Evolutionary conservation across 2,113 vertebrate genomes (phyloP), one percentile per base, ranked within the genome.

Genomic region (Ahaetulla prasina): DNA sequence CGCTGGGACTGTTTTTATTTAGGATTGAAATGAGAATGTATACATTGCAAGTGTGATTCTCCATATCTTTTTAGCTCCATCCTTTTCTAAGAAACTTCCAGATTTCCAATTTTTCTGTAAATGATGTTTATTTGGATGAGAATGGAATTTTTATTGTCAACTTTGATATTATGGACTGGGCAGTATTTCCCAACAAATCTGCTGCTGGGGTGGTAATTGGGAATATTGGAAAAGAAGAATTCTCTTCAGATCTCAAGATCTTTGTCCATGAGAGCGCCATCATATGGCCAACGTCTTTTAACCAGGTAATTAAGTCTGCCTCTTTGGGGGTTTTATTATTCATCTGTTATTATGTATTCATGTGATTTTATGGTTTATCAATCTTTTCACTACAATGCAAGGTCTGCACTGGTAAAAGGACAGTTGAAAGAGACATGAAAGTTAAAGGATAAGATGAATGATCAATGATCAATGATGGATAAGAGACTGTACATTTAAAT

Each of bases 261-360:
- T 80, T 14, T 20, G 1, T 80, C 2, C 1, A 80, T 9, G 16
- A 80, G 35, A 80, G 2, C 0, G 16, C 68, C 68, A 80, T 80
- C 18, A 9, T 80, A 80, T 80, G 68, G 68, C 68, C n/a, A 39
- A 39, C 16, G 1, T 39, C 35, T 3, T 80, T 80, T 80, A 35
- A 80, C 6, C 6, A 80, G 18, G 68, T 80, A 80, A 39, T 2
- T 2, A 8, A 20, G 0, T 20, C 14, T 80, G 35, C 35, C 60
- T n/a, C 30, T n/a, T 35, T 80, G n/a, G 39, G 6, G 68, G 30
- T 35, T 18, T n/a, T 74, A 35, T 35, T n/a, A 35, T 18, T 35
- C 0, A 2, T 6, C n/a, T 35, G 1, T 16, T 68, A 30, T 5
- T 1, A n/a, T 35, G 1, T 18, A 16, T 35, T 4, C 30, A 35